Percentiles rank a stretch among this genome's conserved stretches.
phyloP scores from a whole-genome alignment of 2,888 invertebrate species.

The Andricus quercusramuli region DNA sequence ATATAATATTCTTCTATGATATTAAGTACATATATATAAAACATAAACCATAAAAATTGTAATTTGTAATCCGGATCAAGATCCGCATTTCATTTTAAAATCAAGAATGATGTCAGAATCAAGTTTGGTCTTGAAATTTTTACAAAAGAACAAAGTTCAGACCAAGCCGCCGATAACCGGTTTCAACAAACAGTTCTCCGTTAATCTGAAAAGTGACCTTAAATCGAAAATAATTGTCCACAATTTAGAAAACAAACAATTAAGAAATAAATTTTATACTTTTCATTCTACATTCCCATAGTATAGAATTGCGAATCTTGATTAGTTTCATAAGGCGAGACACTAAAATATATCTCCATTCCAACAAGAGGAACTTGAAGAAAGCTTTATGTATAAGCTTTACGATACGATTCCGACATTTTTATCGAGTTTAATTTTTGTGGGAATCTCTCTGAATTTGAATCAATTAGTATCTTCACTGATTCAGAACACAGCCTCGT shows the following conservation, averaged over 20 bases:
- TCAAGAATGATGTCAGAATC: slow-evolving; percentile 35
- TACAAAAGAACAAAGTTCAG: slow-evolving; percentile 30
- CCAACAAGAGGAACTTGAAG: background rate
- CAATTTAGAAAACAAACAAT: background rate
- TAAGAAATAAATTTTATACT: background rate
- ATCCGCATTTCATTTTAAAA: slow-evolving; percentile 27
- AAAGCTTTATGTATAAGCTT: background rate
- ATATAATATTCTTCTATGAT: background rate
- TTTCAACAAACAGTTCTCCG: slow-evolving; percentile 27
- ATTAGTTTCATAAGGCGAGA: background rate
- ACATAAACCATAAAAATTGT: slow-evolving; percentile 16
- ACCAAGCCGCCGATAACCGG: slow-evolving; percentile 8
- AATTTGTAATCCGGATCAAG: slow-evolving; percentile 36
- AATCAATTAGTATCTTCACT: too few relatives aligned
- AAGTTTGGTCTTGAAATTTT: slow-evolving; percentile 30
- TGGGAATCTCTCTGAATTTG: too few relatives aligned
- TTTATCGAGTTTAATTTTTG: background rate
- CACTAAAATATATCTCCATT: background rate
- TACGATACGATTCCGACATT: background rate
- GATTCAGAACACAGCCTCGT: too few relatives aligned
- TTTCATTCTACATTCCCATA: background rate
- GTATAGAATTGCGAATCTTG: background rate
- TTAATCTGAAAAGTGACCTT: slow-evolving; percentile 30
- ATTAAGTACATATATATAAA: slow-evolving; percentile 12
- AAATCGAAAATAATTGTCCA: background rate